Percentiles rank a stretch among this genome's conserved stretches.
Conservation (phyloP, 1,140 invertebrate species). For the Uloborus diversus region DNA sequence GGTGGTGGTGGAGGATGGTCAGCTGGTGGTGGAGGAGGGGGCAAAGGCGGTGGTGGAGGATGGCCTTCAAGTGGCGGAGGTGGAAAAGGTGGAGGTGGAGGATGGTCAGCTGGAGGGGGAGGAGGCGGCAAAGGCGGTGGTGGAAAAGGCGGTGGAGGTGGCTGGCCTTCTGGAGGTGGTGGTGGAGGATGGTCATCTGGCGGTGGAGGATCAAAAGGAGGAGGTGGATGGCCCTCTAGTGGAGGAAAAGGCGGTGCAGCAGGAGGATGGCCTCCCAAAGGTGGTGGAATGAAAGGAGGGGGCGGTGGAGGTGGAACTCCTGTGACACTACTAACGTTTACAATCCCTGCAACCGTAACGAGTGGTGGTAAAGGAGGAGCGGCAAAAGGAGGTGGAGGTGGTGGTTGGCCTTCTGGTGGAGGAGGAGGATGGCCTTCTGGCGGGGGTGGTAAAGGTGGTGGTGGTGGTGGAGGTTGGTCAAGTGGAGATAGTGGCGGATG, state of each 20-base stretch:
- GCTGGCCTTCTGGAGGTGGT: slow-evolving; percentile 25
- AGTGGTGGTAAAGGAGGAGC: neutral
- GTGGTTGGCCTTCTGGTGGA: slow-evolving; percentile 10
- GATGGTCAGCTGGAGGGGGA: neutral
- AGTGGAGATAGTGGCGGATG: neutral
- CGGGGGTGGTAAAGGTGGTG: slow-evolving; percentile 1
- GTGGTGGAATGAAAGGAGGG: neutral
- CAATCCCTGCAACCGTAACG: neutral
- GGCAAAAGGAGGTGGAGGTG: slow-evolving; percentile 6
- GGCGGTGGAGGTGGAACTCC: neutral
- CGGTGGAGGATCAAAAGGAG: too few relatives aligned
- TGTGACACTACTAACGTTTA: neutral
- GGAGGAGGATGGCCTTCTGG: slow-evolving; percentile 18
- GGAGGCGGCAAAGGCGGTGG: neutral
- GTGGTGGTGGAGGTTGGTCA: neutral
- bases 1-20: neutral
- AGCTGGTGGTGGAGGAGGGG: too few relatives aligned
- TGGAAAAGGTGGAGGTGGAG: neutral
- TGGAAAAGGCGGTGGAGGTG: slow-evolving; percentile 16
- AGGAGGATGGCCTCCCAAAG: neutral
- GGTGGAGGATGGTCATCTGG: neutral
- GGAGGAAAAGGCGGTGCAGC: neutral
- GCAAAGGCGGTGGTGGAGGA: slow-evolving; percentile 2
- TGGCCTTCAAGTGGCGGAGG: neutral
- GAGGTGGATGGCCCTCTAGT: slow-evolving; percentile 4